These are phyloP conservation scores for Oedothorax gibbosus DNA, from an alignment of 1,140 invertebrate genomes.

Conservation along the genomic window DNA sequence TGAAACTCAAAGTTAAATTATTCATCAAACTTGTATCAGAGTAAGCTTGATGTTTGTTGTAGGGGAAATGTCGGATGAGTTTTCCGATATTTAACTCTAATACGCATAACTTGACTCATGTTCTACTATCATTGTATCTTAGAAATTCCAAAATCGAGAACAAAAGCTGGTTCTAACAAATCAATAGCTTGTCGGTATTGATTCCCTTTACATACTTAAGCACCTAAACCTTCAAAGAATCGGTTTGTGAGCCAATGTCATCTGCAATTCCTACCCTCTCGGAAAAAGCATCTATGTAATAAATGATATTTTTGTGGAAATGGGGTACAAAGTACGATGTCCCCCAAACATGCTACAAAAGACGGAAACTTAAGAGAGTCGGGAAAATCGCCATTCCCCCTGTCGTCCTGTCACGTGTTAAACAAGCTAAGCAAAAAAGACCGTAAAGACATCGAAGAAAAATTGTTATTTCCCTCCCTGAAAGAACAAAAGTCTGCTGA, in stretches of 20 bases:
- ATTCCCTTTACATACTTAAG: too few species aligned
- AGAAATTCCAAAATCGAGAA: too few species aligned
- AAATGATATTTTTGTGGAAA: conserved; percentile 5
- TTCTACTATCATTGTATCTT: too few species aligned
- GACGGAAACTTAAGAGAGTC: conserved; percentile 13
- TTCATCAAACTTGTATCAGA: too few species aligned
- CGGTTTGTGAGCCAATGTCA: neutral
- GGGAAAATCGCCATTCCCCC: conserved; percentile 21
- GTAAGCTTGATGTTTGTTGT: too few species aligned
- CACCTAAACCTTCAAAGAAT: neutral
- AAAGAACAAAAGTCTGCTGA: conserved; percentile 43
- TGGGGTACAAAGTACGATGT: neutral
- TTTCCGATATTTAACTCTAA: too few species aligned
- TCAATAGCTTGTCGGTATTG: too few species aligned
- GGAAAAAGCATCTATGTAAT: neutral
- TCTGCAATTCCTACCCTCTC: neutral
- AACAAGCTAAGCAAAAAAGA: conserved; percentile 37
- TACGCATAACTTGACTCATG: too few species aligned
- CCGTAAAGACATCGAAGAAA: conserved; percentile 6
- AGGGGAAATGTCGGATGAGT: too few species aligned
- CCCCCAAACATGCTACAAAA: neutral
- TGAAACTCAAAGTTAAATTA: too few species aligned
- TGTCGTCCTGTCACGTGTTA: conserved; percentile 17
- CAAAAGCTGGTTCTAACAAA: too few species aligned
- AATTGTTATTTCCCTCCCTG: conserved; percentile 14